Evolutionary conservation across 2,888 invertebrate genomes (phyloP).

Genomic region (Chrysotoxum bicinctum): DNA sequence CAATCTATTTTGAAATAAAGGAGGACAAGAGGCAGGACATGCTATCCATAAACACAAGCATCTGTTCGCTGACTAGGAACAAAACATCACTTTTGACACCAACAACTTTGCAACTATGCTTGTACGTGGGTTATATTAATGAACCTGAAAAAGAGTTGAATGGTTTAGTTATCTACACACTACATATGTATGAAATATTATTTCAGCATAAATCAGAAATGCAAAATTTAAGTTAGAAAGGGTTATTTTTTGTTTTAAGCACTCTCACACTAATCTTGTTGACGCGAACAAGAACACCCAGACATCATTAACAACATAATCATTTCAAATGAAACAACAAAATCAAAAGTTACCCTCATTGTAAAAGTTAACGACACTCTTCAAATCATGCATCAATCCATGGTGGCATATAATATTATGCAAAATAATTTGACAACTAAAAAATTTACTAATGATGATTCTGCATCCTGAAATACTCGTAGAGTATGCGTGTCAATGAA

Average conservation of each 20-base stretch:
- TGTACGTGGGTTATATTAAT: too few species aligned
- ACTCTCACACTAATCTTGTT: neutral
- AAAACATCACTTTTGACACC: too few species aligned
- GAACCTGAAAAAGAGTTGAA: too few species aligned
- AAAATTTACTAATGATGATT: neutral
- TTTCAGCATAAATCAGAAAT: neutral
- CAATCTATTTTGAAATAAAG: too few species aligned
- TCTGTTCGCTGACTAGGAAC: too few species aligned
- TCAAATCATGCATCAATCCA: neutral
- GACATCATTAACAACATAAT: neutral
- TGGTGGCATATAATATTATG: neutral
- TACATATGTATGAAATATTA: too few species aligned
- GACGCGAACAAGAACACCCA: neutral
- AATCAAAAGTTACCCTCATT: neutral
- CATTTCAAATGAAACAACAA: neutral
- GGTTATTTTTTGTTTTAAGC: neutral
- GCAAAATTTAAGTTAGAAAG: neutral
- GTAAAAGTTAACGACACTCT: neutral
- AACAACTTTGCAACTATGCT: too few species aligned
- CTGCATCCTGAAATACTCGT: neutral
- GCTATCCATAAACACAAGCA: too few species aligned
- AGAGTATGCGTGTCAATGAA: too few species aligned
- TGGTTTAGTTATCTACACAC: neutral
- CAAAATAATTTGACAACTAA: conserved; percentile 11
- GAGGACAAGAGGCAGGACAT: too few species aligned